Evolutionary conservation across 2,113 vertebrate genomes (phyloP).

Genomic region (Deroptyus accipitrinus): DNA sequence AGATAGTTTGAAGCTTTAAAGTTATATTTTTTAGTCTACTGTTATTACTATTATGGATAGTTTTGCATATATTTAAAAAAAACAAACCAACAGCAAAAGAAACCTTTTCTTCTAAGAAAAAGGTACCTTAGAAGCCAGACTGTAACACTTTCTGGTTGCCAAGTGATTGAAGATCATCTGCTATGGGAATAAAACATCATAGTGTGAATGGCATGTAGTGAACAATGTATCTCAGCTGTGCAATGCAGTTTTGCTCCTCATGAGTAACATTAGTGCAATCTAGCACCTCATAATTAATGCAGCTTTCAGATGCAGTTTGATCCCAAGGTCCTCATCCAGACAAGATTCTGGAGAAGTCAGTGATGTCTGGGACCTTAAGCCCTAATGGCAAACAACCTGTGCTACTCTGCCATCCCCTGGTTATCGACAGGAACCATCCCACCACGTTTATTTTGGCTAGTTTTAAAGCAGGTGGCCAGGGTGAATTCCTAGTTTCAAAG

Average conservation of each 20-base stretch:
- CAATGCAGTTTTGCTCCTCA: neutral
- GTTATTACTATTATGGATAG: neutral
- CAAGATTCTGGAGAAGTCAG: neutral
- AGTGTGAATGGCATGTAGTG: neutral
- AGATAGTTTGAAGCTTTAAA: neutral
- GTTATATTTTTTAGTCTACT: neutral
- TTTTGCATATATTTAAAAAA: neutral
- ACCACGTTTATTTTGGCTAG: constrained; percentile 47
- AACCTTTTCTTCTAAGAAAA: neutral
- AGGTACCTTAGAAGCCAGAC: neutral
- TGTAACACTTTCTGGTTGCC: neutral
- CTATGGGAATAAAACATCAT: neutral
- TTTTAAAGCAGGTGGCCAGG: constrained; percentile 64
- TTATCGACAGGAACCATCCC: neutral
- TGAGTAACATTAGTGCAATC: neutral
- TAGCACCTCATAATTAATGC: neutral
- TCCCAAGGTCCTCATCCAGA: neutral
- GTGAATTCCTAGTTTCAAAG: constrained; percentile 61
- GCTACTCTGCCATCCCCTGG: constrained; percentile 31
- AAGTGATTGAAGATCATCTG: neutral
- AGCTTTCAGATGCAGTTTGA: neutral
- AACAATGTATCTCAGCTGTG: neutral
- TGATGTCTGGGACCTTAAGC: neutral
- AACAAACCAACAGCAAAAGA: neutral
- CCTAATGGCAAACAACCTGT: neutral